Evolutionary conservation across 2,797 vertebrate species (phyloP).

Genomic region (Acanthurus leucopareius): DNA sequence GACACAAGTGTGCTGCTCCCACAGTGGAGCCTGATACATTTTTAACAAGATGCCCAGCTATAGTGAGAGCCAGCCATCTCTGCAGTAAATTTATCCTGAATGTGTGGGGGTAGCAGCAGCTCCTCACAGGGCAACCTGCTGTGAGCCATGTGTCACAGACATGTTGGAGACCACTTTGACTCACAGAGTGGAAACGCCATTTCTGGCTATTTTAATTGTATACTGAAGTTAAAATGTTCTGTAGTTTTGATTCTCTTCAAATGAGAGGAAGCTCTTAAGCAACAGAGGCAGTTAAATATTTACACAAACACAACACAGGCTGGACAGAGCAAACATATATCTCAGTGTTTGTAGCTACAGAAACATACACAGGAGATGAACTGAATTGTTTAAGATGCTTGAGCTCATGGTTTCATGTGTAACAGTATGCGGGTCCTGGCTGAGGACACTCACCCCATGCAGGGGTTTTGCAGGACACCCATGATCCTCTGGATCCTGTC

Average conservation of each 20-base stretch:
- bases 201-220: not conserved
- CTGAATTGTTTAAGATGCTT: not conserved
- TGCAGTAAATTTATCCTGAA: slow-evolving; percentile 69
- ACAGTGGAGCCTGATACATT: slow-evolving; percentile 73
- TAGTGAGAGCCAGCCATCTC: slow-evolving; percentile 57
- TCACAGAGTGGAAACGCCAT: slow-evolving; percentile 18
- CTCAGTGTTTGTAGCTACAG: not conserved
- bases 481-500: slow-evolving; percentile 90
- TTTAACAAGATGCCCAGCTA: slow-evolving; percentile 76
- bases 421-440: slow-evolving; percentile 30
- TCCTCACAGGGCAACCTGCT: slow-evolving; percentile 54
- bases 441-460: slow-evolving; percentile 83
- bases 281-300: not conserved
- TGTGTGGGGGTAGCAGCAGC: slow-evolving; percentile 51
- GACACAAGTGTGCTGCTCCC: slow-evolving; percentile 70
- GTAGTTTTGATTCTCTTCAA: not conserved
- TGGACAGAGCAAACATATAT: not conserved
- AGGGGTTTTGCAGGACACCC: slow-evolving; percentile 88
- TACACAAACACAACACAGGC: not conserved
- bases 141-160: slow-evolving; percentile 69
- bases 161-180: slow-evolving; percentile 53
- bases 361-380: not conserved
- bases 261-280: not conserved
- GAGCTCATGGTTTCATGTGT: not conserved
- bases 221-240: not conserved